These are phyloP conservation scores for Drosophila kuntzei DNA, from an alignment of 2,888 invertebrate genomes.

Conservation along the genomic window DNA sequence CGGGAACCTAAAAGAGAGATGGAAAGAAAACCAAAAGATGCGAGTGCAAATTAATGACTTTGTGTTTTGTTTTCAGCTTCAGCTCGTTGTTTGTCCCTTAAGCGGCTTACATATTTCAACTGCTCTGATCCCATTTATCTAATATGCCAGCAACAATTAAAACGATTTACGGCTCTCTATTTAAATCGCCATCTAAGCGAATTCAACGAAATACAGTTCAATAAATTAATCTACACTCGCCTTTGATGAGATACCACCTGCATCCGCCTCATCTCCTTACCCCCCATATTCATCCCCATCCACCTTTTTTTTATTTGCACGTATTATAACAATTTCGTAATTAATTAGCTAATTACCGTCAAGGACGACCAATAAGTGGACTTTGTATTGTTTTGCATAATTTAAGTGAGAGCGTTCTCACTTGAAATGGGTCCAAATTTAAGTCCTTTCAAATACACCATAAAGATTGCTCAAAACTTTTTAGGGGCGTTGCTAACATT, in stretches of 20 bases:
- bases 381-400: conserved; percentile 66
- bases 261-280: background rate
- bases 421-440: conserved; percentile 3
- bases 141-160: conserved; percentile 72
- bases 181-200: conserved; percentile 31
- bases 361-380: conserved; percentile 38
- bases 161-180: conserved; percentile 66
- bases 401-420: conserved; percentile 5
- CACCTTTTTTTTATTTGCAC: background rate
- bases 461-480: conserved; percentile 35
- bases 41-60: conserved; percentile 73
- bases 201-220: conserved; percentile 47
- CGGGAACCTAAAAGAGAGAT: conserved; percentile 38
- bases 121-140: conserved; percentile 72
- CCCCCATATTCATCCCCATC: background rate
- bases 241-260: conserved; percentile 19
- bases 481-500: background rate
- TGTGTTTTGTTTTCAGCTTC: conserved; percentile 57
- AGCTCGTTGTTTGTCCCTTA: conserved; percentile 28
- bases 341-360: conserved; percentile 77
- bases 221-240: conserved; percentile 70
- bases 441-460: conserved; percentile 5
- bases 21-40: conserved; percentile 46
- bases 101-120: conserved; percentile 73
- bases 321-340: conserved; percentile 53